These are phyloP conservation scores for Macrobrachium rosenbergii DNA, from an alignment of 1,140 invertebrate species.

Conservation along the genomic window DNA sequence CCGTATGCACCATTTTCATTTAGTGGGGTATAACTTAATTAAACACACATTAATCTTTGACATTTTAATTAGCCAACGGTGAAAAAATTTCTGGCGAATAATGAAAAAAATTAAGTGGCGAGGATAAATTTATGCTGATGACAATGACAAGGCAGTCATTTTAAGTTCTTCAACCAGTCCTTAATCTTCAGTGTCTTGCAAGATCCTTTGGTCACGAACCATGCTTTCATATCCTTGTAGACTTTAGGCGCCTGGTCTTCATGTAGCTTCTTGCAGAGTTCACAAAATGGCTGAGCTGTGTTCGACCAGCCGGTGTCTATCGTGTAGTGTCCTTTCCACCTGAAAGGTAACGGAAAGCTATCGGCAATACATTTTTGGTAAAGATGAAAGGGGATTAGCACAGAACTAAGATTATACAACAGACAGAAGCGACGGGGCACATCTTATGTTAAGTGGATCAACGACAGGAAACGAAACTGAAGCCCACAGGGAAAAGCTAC, in stretches of 20 bases:
- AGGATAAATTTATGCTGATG: too few relatives aligned
- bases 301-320: constrained; percentile 13
- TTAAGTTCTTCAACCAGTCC: not conserved
- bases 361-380: too few relatives aligned
- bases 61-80: not conserved
- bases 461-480: too few relatives aligned
- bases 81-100: not conserved
- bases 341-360: not conserved
- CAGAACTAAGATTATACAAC: too few relatives aligned
- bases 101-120: too few relatives aligned
- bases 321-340: constrained; percentile 34
- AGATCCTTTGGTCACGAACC: constrained; percentile 16
- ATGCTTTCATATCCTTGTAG: constrained; percentile 21
- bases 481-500: too few relatives aligned
- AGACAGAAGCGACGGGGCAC: too few relatives aligned
- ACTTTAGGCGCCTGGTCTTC: constrained; percentile 25
- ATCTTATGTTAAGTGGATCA: too few relatives aligned
- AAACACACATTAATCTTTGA: not conserved
- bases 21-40: too few relatives aligned
- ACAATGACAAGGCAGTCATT: not conserved
- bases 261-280: constrained; percentile 41
- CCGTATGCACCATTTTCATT: too few relatives aligned
- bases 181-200: constrained; percentile 16
- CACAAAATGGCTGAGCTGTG: constrained; percentile 1
- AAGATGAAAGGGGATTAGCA: too few relatives aligned